Evolutionary conservation across 2,888 invertebrate genomes (phyloP).

Genomic region (Caenorhabditis angaria): DNA sequence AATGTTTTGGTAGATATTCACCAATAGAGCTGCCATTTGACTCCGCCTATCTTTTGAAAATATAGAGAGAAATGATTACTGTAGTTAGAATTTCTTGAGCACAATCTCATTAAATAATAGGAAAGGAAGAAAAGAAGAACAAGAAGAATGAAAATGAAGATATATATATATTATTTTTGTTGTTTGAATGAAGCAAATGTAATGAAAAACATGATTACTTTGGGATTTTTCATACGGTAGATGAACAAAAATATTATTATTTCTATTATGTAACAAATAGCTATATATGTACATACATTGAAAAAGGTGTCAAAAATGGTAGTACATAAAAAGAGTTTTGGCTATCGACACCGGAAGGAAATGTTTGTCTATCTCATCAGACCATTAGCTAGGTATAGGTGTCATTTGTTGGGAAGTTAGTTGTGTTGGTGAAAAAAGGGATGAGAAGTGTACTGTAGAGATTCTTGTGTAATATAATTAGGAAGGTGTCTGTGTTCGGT

Average conservation of each 20-base stretch:
- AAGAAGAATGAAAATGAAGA: slow-evolving; percentile 19
- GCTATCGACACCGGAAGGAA: slow-evolving; percentile 38
- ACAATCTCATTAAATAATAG: slow-evolving; percentile 42
- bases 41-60: slow-evolving; percentile 24
- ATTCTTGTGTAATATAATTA: neutral
- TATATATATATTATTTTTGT: slow-evolving; percentile 8
- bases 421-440: neutral
- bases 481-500: neutral
- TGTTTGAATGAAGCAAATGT: too few species aligned
- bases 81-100: slow-evolving; percentile 21
- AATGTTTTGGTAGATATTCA: neutral
- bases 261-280: neutral
- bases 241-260: neutral
- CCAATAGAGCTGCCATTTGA: too few species aligned
- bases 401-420: neutral
- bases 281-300: slow-evolving; percentile 9
- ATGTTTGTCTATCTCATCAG: slow-evolving; percentile 34
- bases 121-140: slow-evolving; percentile 11
- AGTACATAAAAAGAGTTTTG: neutral
- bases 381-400: slow-evolving; percentile 23
- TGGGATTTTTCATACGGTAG: slow-evolving; percentile 7
- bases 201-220: slow-evolving; percentile 2
- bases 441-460: neutral
- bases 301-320: slow-evolving; percentile 16
- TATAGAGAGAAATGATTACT: slow-evolving; percentile 28